Conservation (phyloP, 2,113 vertebrate genomes). For the Lamprotornis superbus region DNA sequence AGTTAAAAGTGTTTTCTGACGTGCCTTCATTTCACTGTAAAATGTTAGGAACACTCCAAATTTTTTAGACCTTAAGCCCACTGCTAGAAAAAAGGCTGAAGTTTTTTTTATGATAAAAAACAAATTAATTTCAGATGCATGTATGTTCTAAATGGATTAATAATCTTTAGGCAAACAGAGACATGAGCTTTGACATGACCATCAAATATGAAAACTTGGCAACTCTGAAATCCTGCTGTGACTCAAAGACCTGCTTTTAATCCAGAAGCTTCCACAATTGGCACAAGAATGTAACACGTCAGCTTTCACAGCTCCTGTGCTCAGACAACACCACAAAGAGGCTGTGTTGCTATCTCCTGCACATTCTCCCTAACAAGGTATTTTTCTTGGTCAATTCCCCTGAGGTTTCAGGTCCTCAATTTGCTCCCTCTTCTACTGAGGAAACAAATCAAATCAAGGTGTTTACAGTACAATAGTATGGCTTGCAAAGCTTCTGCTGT, state of each 20-base stretch:
- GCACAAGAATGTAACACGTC: background rate
- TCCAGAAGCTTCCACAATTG: background rate
- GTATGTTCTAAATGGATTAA: background rate
- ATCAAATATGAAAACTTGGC: background rate
- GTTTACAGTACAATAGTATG: background rate
- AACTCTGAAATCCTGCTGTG: background rate
- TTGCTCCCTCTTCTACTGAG: background rate
- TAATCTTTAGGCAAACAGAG: background rate
- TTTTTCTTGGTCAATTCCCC: background rate
- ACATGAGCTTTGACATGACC: background rate
- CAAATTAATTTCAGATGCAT: background rate
- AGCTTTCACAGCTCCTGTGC: background rate
- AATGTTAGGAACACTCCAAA: background rate
- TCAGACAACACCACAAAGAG: background rate
- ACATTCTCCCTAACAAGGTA: background rate
- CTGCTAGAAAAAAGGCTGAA: background rate
- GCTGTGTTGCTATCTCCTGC: rapidly evolving
- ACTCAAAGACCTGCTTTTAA: background rate
- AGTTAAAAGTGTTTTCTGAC: background rate
- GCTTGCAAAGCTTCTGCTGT: background rate
- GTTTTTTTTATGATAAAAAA: background rate
- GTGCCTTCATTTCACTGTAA: background rate
- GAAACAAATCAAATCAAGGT: background rate
- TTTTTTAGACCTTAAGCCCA: background rate
- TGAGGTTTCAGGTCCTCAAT: background rate